Evolutionary conservation across 2,113 vertebrate species (phyloP), one percentile per base, ranked within the genome.

Genomic region (Sarotherodon lohbergeri): DNA sequence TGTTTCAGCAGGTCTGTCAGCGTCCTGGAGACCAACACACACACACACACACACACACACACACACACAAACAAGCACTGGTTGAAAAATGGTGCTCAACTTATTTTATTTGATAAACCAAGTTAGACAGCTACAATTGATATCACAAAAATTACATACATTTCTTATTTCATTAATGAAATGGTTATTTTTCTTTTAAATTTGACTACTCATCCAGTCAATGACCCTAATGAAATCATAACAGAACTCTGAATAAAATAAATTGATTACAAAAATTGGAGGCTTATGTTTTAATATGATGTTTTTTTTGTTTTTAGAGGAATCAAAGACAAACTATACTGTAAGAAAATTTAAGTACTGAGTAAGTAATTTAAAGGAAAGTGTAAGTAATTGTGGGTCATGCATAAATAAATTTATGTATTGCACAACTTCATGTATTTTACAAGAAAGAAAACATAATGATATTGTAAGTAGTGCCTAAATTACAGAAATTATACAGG

Each of bases 1-100:
- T 96, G 96, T 93, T 97, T 96, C 90, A 97, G 89, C 80, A 97
- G 92, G 80, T 96, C 96, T 12, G 96, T 96, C 89, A 97, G 93
- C 2, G 93, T 96, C 95, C 96, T 96, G 86, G 29, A 89, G 14
- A 90, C 17, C 56, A 34, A 71, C 50, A 76, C 16, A 39, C 39
- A 76, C 63, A 36, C 34, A 36, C 3, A 39, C 36, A 9, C 34
- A 36, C 7, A 8, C 34, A 36, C 34, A 36, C 34, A 34, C 34
- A 55, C 52, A 22, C 54, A 22, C 52, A 22, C n/a, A 56, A 24
- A 16, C 1, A 57, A 27, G 27, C 7, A 59, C 1, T 27, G 4
- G 27, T 17, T 32, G 22, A 32, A 61, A 32, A 61, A 17, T 0
- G 27, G 57, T 6, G 57, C 27, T 9, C 8, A 32, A 17, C 57